Conservation (phyloP, 2,888 invertebrate genomes). For the Apoda limacodes region DNA sequence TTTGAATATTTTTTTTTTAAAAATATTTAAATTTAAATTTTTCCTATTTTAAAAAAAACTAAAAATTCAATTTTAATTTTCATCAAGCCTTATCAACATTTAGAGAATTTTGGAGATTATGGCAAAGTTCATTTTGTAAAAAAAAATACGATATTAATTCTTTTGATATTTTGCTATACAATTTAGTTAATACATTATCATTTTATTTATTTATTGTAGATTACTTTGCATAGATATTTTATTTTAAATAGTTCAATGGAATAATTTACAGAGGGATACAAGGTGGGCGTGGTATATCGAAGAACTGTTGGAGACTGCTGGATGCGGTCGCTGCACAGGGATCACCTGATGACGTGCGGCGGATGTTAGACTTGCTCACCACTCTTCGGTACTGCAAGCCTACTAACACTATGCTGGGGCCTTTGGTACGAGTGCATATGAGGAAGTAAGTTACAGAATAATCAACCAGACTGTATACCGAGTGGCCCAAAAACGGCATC, state of each 20-base stretch:
- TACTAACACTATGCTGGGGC: constrained; percentile 70
- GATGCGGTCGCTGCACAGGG: constrained; percentile 57
- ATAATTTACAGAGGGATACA: constrained; percentile 33
- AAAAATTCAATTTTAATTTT: too few relatives aligned
- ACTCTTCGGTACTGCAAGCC: constrained; percentile 66
- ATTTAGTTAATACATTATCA: too few relatives aligned
- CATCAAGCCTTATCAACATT: too few relatives aligned
- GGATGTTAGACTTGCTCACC: constrained; percentile 63
- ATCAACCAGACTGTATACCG: too few relatives aligned
- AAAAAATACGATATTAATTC: too few relatives aligned
- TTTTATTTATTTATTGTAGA: not conserved
- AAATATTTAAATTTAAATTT: too few relatives aligned
- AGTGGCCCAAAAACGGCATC: too few relatives aligned
- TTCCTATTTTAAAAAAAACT: too few relatives aligned
- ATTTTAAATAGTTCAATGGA: constrained; percentile 1
- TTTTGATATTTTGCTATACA: too few relatives aligned
- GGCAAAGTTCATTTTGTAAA: too few relatives aligned
- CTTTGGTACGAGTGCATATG: constrained; percentile 71
- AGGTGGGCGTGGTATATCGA: constrained; percentile 60
- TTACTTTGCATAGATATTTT: not conserved
- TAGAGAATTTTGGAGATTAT: too few relatives aligned
- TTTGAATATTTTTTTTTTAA: too few relatives aligned
- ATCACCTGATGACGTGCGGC: constrained; percentile 40
- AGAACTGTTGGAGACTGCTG: constrained; percentile 73
- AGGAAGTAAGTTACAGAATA: constrained; percentile 66